Percentiles rank a stretch among this genome's conserved stretches.
Evolutionary conservation across 2,113 vertebrate genomes (phyloP).

Genomic region (Arenaria interpres): DNA sequence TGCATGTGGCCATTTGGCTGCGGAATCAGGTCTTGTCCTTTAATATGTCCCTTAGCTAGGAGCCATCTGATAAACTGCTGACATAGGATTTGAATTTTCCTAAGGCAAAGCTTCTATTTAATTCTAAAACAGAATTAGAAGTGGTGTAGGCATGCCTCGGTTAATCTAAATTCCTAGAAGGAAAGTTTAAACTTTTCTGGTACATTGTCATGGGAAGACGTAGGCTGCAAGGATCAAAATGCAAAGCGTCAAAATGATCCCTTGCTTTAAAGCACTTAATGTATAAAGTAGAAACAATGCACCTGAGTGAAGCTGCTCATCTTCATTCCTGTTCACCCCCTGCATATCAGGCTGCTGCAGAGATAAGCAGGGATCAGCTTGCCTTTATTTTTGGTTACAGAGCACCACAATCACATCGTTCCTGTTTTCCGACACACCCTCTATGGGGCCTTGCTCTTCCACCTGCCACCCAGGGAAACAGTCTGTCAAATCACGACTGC

Average conservation of each 20-base stretch:
- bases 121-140: background rate
- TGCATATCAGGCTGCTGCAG: background rate
- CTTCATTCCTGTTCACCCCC: background rate
- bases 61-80: background rate
- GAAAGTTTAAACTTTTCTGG: background rate
- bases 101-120: background rate
- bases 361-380: background rate
- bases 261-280: background rate
- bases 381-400: background rate
- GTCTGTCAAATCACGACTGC: background rate
- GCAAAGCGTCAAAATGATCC: background rate
- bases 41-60: background rate
- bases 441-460: background rate
- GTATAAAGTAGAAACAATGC: background rate
- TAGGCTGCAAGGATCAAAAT: background rate
- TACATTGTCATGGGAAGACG: background rate
- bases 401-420: background rate
- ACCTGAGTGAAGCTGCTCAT: background rate
- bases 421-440: background rate
- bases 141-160: background rate
- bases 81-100: background rate
- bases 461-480: background rate
- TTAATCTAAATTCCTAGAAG: background rate
- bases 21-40: background rate
- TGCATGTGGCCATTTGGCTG: background rate